These are phyloP conservation scores for Apotomis betuletana DNA, from an alignment of 2,888 invertebrate genomes.

Conservation along the genomic window DNA sequence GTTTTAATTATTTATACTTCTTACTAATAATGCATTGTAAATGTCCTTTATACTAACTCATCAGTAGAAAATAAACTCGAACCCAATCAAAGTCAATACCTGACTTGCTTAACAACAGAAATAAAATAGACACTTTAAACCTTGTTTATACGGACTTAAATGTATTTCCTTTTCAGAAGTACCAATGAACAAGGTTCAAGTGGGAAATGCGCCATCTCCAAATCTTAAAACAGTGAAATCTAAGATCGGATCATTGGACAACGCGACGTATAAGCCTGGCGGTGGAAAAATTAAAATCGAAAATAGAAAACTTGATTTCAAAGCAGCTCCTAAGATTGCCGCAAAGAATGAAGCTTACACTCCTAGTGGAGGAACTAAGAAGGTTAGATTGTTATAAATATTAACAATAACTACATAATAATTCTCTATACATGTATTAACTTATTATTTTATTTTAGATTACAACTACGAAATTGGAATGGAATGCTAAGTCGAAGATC, in stretches of 20 bases:
- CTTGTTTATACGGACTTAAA: background rate
- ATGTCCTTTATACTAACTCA: too few relatives aligned
- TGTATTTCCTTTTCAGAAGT: constrained; percentile 83
- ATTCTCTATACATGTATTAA: background rate
- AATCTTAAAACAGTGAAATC: constrained; percentile 96
- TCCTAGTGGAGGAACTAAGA: constrained; percentile 95
- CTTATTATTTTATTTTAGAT: constrained; percentile 83
- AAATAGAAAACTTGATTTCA: constrained; percentile 92
- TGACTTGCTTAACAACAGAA: too few relatives aligned
- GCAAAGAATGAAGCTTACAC: constrained; percentile 95
- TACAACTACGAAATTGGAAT: constrained; percentile 92
- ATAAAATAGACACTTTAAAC: background rate
- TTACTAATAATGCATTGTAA: too few relatives aligned
- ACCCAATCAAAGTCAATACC: too few relatives aligned
- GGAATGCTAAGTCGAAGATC: constrained; percentile 97
- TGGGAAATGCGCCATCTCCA: constrained; percentile 95
- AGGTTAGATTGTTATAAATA: constrained; percentile 83
- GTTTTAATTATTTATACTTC: too few relatives aligned
- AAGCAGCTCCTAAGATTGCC: constrained; percentile 93
- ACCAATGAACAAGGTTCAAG: constrained; percentile 97
- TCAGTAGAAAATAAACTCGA: too few relatives aligned
- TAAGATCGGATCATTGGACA: constrained; percentile 96
- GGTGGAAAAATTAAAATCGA: constrained; percentile 95
- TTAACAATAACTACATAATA: too few relatives aligned
- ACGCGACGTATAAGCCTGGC: constrained; percentile 94